Evolutionary conservation across 2,113 vertebrate species (phyloP), one percentile per base, ranked within the genome.

Genomic region (Oceanodroma tethys): DNA sequence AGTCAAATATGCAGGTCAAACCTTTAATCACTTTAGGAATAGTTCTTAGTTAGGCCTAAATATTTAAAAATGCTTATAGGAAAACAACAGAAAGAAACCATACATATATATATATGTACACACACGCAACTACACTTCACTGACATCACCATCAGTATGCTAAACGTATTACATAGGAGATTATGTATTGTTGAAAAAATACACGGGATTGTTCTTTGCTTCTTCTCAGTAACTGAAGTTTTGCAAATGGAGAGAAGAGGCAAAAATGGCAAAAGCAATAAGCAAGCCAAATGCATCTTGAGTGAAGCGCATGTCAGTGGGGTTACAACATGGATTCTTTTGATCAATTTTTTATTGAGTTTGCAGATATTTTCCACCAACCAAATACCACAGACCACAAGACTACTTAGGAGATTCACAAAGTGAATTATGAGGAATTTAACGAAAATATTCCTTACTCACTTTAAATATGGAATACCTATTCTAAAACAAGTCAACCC

Each of bases 281-380:
- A 86, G 52, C 4, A 52, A 86, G 67, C 32, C 55, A 93, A 86
- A 85, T 16, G 21, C 30, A 48, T 56, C 80, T 26, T 22, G 13
- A 63, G 56, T 36, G n/a, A 76, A 74, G 59, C 0, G 1, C 26
- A 36, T 47, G 50, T 91, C 60, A 59, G 17, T 56, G 47, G 11
- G 25, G 43, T 95, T 91, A 95, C 47, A 94, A 88, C 53, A 84
- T 30, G 43, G 68, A 92, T 89, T 89, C 48, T 88, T 95, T 93
- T 74, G 47, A 94, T 88, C 29, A 70, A 6, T 76, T 86, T 76
- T 81, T 84, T 86, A 84, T 78, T 78, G 60, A 89, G 72, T 52
- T 93, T 97, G 80, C 52, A 95, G 81, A 47, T 79, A 90, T 80
- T 96, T 97, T 95, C 62, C 34, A 89, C 30, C 45, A 92, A 81